Evolutionary conservation across 2,888 invertebrate genomes (phyloP).

Genomic region (Lycaena phlaeas): DNA sequence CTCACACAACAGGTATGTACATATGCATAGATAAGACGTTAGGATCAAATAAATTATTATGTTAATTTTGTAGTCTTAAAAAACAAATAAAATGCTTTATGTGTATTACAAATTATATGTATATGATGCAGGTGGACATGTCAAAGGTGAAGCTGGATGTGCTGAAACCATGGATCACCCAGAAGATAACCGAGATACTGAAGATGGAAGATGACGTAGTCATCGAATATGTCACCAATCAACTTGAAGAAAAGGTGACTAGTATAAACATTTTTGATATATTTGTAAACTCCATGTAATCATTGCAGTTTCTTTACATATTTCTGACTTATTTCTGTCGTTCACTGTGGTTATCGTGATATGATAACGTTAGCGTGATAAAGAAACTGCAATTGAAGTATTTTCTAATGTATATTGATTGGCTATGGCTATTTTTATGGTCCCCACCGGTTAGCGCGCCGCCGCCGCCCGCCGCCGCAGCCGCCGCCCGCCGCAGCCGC

Average conservation of each 20-base stretch:
- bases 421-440: constrained; percentile 73
- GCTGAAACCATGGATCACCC: constrained; percentile 98
- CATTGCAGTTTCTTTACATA: constrained; percentile 65
- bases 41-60: no score
- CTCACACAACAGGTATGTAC: constrained; percentile 91
- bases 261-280: constrained; percentile 22
- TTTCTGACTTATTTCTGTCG: constrained; percentile 9
- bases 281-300: constrained; percentile 56
- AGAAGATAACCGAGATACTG: constrained; percentile 95
- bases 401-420: constrained; percentile 67
- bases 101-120: background rate
- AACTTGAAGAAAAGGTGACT: constrained; percentile 93
- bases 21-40: no score
- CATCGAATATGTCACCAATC: constrained; percentile 98
- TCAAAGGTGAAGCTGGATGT: constrained; percentile 97
- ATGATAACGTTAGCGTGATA: constrained; percentile 8
- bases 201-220: constrained; percentile 99
- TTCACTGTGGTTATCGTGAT: constrained; percentile 22
- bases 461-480: constrained; percentile 39
- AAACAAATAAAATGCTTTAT: no score
- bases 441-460: constrained; percentile 67
- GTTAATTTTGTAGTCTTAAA: background rate
- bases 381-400: constrained; percentile 66
- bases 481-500: constrained; percentile 50
- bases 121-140: constrained; percentile 86